phyloP scores from a whole-genome alignment of 1,140 invertebrate genomes.

The honey bee (Apis mellifera) region DNA sequence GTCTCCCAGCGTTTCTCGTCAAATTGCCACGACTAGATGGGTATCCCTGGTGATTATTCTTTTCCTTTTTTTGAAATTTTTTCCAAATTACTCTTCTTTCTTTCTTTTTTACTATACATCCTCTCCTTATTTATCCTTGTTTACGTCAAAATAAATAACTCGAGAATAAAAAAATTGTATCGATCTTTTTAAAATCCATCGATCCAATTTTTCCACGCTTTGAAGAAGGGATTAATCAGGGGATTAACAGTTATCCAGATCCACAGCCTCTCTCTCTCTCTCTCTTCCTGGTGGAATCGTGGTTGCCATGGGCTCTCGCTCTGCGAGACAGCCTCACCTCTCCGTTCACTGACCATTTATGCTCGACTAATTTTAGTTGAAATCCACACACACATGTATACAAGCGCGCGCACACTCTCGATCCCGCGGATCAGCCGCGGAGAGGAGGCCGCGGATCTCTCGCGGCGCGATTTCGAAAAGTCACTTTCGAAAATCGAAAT shows the following conservation, averaged over 20 bases:
- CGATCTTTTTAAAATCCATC: too few species aligned
- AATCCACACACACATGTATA: not conserved
- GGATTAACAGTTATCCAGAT: not conserved
- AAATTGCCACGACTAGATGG: not conserved
- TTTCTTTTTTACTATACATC: too few species aligned
- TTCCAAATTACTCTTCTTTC: too few species aligned
- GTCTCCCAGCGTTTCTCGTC: not conserved
- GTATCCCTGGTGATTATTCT: slow-evolving; percentile 1
- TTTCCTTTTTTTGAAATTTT: too few species aligned
- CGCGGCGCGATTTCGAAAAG: slow-evolving; percentile 33
- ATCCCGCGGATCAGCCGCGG: not conserved
- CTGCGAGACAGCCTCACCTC: slow-evolving; percentile 67
- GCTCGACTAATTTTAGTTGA: slow-evolving; percentile 60
- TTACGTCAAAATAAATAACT: too few species aligned
- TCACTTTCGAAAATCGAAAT: slow-evolving; percentile 22
- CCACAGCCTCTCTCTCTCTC: slow-evolving; percentile 69
- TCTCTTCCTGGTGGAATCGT: slow-evolving; percentile 71
- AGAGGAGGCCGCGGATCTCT: not conserved
- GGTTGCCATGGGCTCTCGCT: slow-evolving; percentile 55
- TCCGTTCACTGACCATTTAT: slow-evolving; percentile 71
- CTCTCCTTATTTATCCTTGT: too few species aligned
- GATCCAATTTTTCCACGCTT: too few species aligned
- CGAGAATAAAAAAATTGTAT: too few species aligned
- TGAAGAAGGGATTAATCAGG: slow-evolving; percentile 21
- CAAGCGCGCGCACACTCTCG: not conserved